Evolutionary conservation across 2,888 invertebrate species (phyloP).

Genomic region (Odontocolon sp.): DNA sequence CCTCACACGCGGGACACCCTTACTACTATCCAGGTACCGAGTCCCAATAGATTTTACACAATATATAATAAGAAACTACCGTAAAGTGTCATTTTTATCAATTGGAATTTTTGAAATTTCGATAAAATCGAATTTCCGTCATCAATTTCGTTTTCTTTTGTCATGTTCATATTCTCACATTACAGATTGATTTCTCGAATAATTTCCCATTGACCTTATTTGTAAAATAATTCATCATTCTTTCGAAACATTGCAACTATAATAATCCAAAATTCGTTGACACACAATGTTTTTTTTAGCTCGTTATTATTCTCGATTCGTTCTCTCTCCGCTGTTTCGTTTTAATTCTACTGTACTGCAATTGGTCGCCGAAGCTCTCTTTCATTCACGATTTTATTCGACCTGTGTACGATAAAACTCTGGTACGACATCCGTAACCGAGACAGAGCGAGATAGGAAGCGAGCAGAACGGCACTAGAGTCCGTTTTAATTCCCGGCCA

Average conservation of each 20-base stretch:
- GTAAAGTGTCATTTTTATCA: too few relatives aligned
- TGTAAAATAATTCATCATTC: neutral
- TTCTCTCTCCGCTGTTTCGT: neutral
- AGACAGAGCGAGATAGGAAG: neutral
- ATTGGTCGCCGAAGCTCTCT: neutral
- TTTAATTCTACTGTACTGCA: neutral
- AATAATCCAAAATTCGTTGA: too few relatives aligned
- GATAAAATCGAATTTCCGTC: too few relatives aligned
- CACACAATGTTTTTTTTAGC: too few relatives aligned
- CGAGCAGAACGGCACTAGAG: conserved; percentile 8
- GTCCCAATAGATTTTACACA: neutral
- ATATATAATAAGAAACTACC: too few relatives aligned
- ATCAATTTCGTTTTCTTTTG: too few relatives aligned
- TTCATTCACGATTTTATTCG: neutral
- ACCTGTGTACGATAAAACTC: conserved; percentile 16
- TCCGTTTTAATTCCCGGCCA: conserved; percentile 39
- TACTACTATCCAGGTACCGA: conserved; percentile 72
- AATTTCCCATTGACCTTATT: neutral
- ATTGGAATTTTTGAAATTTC: too few relatives aligned
- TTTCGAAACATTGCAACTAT: neutral
- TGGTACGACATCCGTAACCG: neutral
- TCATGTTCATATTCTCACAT: too few relatives aligned
- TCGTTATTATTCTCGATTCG: conserved; percentile 10
- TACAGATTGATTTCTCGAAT: neutral
- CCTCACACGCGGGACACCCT: conserved; percentile 77